phyloP scores from a whole-genome alignment of 2,113 vertebrate genomes.

The Procavia capensis region DNA sequence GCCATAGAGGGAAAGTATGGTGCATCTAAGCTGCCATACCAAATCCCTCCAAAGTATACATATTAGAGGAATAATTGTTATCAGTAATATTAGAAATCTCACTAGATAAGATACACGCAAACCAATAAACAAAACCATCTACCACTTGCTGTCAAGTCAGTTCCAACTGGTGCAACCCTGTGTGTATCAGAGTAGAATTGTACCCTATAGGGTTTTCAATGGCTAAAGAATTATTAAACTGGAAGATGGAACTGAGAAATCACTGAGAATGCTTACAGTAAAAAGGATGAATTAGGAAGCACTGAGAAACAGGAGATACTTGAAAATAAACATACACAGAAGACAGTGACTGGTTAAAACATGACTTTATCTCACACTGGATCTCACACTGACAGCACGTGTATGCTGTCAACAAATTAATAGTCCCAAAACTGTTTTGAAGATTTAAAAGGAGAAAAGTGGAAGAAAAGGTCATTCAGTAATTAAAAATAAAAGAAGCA shows the following conservation, averaged over 20 bases:
- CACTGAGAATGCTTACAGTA: neutral
- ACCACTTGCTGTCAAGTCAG: no score
- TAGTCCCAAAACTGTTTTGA: neutral
- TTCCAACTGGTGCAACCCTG: no score
- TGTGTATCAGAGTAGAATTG: no score
- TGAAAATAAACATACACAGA: neutral
- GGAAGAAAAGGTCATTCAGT: neutral
- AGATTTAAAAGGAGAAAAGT: neutral
- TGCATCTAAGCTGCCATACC: no score
- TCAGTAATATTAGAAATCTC: neutral
- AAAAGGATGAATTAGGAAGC: neutral
- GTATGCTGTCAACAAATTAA: neutral
- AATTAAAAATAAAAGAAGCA: neutral
- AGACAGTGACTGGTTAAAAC: constrained; percentile 1
- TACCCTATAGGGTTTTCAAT: no score
- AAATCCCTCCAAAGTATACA: neutral
- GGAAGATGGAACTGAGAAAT: neutral
- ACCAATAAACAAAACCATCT: neutral
- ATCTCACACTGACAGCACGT: neutral
- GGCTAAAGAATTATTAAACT: neutral
- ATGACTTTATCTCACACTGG: neutral
- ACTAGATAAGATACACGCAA: neutral
- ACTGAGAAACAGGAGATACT: neutral
- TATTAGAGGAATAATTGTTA: neutral
- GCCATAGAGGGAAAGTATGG: no score